Conservation (phyloP, 64 coral and sea anemone species). For the Platygyra sinensis region DNA sequence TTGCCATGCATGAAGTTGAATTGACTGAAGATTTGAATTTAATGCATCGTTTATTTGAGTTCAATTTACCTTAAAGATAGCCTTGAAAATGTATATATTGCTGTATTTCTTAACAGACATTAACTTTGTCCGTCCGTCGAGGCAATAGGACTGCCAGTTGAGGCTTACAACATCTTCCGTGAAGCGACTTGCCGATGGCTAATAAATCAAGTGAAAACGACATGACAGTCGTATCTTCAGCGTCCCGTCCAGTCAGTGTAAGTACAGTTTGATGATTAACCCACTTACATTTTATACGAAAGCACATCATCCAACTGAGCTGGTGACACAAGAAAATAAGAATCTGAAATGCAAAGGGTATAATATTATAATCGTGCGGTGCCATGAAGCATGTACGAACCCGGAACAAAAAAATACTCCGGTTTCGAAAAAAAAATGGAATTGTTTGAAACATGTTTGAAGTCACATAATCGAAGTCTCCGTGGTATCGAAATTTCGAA, state of each 20-base stretch:
- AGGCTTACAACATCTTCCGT: not conserved
- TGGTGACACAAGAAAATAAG: not conserved
- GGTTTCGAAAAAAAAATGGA: not conserved
- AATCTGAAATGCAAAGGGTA: not conserved
- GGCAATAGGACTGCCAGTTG: not conserved
- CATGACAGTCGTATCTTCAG: not conserved
- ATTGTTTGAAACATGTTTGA: not conserved
- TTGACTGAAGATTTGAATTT: slow-evolving; percentile 30
- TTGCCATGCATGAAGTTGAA: not conserved
- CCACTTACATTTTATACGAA: not conserved
- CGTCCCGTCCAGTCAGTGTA: not conserved
- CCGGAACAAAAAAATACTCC: not conserved
- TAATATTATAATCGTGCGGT: not conserved
- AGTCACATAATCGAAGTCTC: not conserved
- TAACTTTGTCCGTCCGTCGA: not conserved
- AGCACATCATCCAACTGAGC: not conserved
- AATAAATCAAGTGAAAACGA: slow-evolving; percentile 23
- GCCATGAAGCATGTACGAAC: not conserved
- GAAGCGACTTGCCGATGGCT: not conserved
- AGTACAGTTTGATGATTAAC: not conserved
- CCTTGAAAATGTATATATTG: not conserved
- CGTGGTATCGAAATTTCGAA: not conserved
- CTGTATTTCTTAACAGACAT: not conserved
- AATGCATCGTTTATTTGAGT: not conserved
- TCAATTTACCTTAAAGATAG: not conserved